phyloP scores from a whole-genome alignment of 2,797 vertebrate species.

The Enteromius paludinosus region DNA sequence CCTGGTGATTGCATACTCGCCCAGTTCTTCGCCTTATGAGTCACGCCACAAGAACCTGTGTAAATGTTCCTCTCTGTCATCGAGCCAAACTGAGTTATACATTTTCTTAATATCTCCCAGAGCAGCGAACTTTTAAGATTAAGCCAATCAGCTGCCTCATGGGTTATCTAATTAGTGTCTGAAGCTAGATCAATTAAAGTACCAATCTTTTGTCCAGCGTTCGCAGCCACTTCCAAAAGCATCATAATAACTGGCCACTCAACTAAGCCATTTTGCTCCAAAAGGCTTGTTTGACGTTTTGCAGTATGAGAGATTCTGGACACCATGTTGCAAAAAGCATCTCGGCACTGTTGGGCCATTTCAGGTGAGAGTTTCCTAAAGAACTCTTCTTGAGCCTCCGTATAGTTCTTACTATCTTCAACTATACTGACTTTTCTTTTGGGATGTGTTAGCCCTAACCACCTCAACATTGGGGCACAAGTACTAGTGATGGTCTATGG shows the following conservation, averaged over 20 bases:
- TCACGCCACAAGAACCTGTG: neutral
- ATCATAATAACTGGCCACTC: neutral
- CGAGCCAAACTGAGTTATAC: neutral
- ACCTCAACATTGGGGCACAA: too few species aligned
- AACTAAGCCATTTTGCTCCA: neutral
- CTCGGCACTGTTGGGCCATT: neutral
- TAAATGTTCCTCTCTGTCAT: neutral
- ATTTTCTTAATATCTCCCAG: neutral
- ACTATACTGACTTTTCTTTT: too few species aligned
- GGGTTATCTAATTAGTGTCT: too few species aligned
- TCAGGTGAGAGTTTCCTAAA: neutral
- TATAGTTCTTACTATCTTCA: neutral
- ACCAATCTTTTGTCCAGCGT: too few species aligned
- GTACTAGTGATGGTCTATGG: too few species aligned
- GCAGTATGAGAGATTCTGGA: neutral
- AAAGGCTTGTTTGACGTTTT: neutral
- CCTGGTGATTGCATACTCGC: neutral
- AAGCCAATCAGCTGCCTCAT: too few species aligned
- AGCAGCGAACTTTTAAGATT: neutral
- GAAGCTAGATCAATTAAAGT: too few species aligned
- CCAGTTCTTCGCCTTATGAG: neutral
- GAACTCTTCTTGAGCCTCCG: neutral
- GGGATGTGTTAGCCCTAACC: too few species aligned
- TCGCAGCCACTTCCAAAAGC: too few species aligned
- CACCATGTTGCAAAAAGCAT: neutral